Conservation (phyloP, 1,140 invertebrate genomes). For the Temnothorax nylanderi region DNA sequence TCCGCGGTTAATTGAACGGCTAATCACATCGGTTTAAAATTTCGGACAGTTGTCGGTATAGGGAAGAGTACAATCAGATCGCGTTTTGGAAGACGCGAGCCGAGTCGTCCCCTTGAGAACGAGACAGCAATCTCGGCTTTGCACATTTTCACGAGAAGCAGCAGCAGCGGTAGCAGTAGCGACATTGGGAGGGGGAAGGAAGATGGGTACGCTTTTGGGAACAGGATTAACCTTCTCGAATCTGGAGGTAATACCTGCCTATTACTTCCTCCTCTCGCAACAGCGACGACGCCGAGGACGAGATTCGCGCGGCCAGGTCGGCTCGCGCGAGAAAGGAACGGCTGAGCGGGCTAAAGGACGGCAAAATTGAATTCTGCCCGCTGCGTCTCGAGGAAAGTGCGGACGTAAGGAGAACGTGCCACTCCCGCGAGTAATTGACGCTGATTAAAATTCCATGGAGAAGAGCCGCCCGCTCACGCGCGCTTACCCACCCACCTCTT, state of each 20-base stretch:
- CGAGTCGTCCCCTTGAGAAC: background rate
- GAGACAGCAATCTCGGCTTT: background rate
- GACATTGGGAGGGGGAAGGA: no score
- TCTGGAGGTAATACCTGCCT: conserved; percentile 27
- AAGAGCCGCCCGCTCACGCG: conserved; percentile 14
- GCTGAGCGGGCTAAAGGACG: conserved; percentile 15
- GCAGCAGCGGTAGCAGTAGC: no score
- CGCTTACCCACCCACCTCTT: background rate
- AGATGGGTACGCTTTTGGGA: background rate
- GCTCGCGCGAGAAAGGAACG: conserved; percentile 34
- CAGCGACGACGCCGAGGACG: background rate
- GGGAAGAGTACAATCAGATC: conserved; percentile 79
- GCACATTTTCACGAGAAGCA: background rate
- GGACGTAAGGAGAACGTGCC: conserved; percentile 71
- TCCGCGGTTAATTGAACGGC: conserved; percentile 78
- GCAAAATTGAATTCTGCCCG: conserved; percentile 77
- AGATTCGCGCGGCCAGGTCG: conserved; percentile 15
- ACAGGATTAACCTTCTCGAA: conserved; percentile 49
- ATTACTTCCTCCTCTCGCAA: conserved; percentile 43
- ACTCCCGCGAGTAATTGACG: conserved; percentile 78
- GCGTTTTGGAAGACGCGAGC: conserved; percentile 45
- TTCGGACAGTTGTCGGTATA: conserved; percentile 73
- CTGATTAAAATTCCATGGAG: conserved; percentile 79
- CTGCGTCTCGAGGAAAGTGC: conserved; percentile 67
- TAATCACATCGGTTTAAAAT: conserved; percentile 84